Evolutionary conservation across 1,140 invertebrate genomes (phyloP), one percentile per base, ranked within the genome.

Genomic region (Lethrus apterus): DNA sequence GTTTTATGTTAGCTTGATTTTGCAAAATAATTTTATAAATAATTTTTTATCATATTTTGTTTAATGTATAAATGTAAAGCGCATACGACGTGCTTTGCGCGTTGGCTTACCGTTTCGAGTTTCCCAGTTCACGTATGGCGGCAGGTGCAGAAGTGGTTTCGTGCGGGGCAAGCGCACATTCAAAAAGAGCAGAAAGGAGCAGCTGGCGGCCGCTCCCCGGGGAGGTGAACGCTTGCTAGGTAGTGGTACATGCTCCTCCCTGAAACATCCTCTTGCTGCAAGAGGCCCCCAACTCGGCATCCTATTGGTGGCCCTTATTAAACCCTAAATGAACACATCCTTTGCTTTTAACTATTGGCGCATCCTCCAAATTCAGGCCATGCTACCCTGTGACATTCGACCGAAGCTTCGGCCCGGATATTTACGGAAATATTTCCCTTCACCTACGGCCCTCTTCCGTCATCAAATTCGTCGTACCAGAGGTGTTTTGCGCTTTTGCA

Each of bases 121-220:
- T 36, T 36, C 11, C 17, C 17, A 36, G 34, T 20, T 10, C 19
- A 36, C 23, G 23, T 36, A 36, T 36, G 34, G 34, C 31, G 42
- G 32, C 44, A 46, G 44, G 32, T 36, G 44, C 36, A 46, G 44
- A 46, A 46, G 44, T 36, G 34, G 44, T 23, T 21, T 36, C 44
- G 18, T 36, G 18, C 33, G 33, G 33, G 33, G 44, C 44, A 46
- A 46, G 44, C 44, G 44, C 44, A 46, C 32, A 46, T 32, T 46
- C 44, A 46, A 33, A 31, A 33, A 32, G 32, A 23, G 23, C 21
- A 30, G 23, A 46, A 46, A 20, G 32, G 44, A 46, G 33, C 44
- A 46, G 44, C 44, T 46, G n/a, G 44, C 44, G 36, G 33, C 33
- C 44, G 32, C 35, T 46, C 34, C 34, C 34, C 34, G 19, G 34